These are phyloP conservation scores for Scatophagus argus DNA, from an alignment of 2,113 vertebrate genomes.

Conservation along the genomic window DNA sequence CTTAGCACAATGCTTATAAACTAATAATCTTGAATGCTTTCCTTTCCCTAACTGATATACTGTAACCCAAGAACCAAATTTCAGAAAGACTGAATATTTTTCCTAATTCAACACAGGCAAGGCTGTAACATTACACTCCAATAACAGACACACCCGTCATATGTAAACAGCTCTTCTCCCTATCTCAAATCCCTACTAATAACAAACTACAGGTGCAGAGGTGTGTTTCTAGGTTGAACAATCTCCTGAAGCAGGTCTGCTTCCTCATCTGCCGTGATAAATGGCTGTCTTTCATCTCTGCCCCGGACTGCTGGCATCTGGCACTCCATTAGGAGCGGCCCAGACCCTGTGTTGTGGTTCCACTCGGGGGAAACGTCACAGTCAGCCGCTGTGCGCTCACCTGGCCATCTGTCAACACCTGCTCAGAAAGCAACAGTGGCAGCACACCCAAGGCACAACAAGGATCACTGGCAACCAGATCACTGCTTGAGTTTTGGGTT, in stretches of 20 bases:
- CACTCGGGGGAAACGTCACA: conserved; percentile 57
- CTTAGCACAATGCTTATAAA: not conserved
- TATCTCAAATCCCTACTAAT: conserved; percentile 56
- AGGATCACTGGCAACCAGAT: conserved; percentile 70
- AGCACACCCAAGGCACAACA: conserved; percentile 57
- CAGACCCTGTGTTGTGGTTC: conserved; percentile 59
- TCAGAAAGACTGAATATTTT: conserved; percentile 6
- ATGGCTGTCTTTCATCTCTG: conserved; percentile 72
- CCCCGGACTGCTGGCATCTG: conserved; percentile 56
- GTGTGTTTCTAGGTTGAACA: conserved; percentile 54
- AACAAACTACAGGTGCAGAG: conserved; percentile 70
- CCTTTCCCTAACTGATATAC: not conserved
- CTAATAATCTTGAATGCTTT: not conserved
- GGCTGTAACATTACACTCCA: conserved; percentile 37
- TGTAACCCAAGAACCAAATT: not conserved
- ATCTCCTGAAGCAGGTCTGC: conserved; percentile 58
- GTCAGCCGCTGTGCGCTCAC: conserved; percentile 62
- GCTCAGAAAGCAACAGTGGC: conserved; percentile 54
- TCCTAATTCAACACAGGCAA: conserved; percentile 19
- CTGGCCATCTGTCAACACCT: conserved; percentile 73
- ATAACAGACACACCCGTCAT: conserved; percentile 24
- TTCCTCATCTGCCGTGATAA: conserved; percentile 70
- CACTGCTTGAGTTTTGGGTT: conserved; percentile 43
- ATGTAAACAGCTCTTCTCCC: conserved; percentile 29
- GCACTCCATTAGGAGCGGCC: conserved; percentile 61